Conservation (phyloP, 2,113 vertebrate species). For the Gnathonemus echidnorhynchus region DNA sequence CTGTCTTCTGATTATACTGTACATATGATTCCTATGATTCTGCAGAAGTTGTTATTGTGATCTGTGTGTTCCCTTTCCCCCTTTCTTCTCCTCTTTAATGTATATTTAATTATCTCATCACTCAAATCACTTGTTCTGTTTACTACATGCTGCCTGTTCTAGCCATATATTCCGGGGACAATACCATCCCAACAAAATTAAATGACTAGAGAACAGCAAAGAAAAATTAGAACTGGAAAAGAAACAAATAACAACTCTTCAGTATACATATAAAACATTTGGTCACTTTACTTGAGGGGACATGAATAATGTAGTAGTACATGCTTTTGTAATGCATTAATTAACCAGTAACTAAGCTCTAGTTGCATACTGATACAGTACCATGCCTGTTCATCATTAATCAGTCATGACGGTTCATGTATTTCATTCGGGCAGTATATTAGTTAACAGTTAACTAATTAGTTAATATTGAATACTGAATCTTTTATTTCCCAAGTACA, state of each 20-base stretch:
- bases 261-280: not conserved
- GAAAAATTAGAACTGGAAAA: not conserved
- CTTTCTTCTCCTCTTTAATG: not conserved
- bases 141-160: not conserved
- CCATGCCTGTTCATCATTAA: too few species aligned
- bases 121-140: not conserved
- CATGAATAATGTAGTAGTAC: too few species aligned
- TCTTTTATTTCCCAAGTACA: too few species aligned
- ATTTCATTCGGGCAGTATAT: too few species aligned
- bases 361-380: too few species aligned
- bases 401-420: too few species aligned
- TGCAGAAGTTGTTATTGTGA: not conserved
- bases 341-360: too few species aligned
- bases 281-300: too few species aligned
- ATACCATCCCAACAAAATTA: not conserved
- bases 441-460: too few species aligned
- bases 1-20: not conserved
- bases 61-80: not conserved
- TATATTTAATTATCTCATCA: conserved; percentile 3
- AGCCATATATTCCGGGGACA: not conserved
- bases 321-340: too few species aligned
- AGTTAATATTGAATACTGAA: too few species aligned
- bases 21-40: not conserved
- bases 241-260: not conserved
- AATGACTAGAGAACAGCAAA: not conserved